These are phyloP conservation scores for Drosophila mulleri DNA, from an alignment of 2,888 invertebrate genomes.

Conservation along the genomic window DNA sequence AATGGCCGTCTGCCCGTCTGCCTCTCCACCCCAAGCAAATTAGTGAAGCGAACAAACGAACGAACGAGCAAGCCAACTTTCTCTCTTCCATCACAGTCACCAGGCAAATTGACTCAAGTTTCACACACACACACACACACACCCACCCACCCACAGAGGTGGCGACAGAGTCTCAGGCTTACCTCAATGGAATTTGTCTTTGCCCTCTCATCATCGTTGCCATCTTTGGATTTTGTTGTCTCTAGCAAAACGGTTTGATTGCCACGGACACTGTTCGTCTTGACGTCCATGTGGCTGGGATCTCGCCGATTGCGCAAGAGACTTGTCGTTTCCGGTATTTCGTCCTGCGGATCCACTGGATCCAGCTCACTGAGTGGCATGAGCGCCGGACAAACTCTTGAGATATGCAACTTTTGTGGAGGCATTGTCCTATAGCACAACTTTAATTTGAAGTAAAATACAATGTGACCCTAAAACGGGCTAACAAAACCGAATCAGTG, in stretches of 20 bases:
- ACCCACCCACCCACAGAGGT: neutral
- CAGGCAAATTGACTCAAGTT: conserved; percentile 26
- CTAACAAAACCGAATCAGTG: conserved; percentile 12
- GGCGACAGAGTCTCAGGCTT: neutral
- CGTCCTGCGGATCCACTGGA: conserved; percentile 9
- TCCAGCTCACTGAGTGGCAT: neutral
- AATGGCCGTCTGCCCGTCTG: conserved; percentile 1
- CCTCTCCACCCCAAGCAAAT: conserved; percentile 19
- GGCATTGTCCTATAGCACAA: conserved; percentile 14
- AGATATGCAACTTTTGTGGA: conserved; percentile 27
- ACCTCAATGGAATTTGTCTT: conserved; percentile 15
- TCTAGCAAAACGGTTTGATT: conserved; percentile 20
- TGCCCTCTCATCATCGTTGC: conserved; percentile 1
- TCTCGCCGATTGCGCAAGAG: conserved; percentile 54
- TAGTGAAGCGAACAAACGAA: conserved; percentile 9
- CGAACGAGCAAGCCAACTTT: too few relatives aligned
- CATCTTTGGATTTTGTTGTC: neutral
- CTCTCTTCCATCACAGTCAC: conserved; percentile 4
- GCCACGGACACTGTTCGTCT: neutral
- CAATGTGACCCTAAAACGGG: conserved; percentile 22
- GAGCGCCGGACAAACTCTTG: conserved; percentile 2
- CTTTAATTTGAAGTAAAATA: conserved; percentile 47
- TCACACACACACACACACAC: neutral
- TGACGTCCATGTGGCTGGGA: conserved; percentile 12
- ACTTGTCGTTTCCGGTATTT: conserved; percentile 13